A percentile compares a stretch with the other conserved stretches of the same genome.
These are phyloP conservation scores for Borostomias antarcticus DNA, from an alignment of 2,797 vertebrate species.

Conservation along the genomic window DNA sequence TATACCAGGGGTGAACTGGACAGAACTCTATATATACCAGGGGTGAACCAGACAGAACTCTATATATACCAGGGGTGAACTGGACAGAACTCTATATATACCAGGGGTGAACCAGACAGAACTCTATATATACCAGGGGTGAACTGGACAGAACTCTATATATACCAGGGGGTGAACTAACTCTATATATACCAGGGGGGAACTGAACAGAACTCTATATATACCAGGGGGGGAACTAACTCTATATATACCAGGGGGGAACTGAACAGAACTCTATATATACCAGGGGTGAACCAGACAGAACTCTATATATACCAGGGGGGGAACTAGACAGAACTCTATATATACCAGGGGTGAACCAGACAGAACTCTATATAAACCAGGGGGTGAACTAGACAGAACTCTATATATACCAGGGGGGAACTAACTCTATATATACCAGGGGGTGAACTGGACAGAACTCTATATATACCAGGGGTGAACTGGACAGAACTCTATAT, in stretches of 20 bases:
- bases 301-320: neutral
- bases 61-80: no score
- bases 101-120: no score
- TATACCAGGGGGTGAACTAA: neutral
- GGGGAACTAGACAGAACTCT: constrained; percentile 4
- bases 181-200: neutral
- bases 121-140: neutral
- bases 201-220: neutral
- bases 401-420: neutral
- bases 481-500: neutral
- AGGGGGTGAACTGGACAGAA: no score
- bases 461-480: neutral
- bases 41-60: no score
- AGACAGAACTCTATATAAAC: no score
- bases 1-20: no score
- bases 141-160: neutral
- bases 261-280: neutral
- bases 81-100: neutral
- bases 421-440: neutral
- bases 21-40: neutral
- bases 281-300: no score
- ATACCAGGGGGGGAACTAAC: neutral
- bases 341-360: no score
- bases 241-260: neutral
- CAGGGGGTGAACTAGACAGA: no score